phyloP scores from a whole-genome alignment of 2,113 vertebrate genomes.

The Phainopepla nitens region DNA sequence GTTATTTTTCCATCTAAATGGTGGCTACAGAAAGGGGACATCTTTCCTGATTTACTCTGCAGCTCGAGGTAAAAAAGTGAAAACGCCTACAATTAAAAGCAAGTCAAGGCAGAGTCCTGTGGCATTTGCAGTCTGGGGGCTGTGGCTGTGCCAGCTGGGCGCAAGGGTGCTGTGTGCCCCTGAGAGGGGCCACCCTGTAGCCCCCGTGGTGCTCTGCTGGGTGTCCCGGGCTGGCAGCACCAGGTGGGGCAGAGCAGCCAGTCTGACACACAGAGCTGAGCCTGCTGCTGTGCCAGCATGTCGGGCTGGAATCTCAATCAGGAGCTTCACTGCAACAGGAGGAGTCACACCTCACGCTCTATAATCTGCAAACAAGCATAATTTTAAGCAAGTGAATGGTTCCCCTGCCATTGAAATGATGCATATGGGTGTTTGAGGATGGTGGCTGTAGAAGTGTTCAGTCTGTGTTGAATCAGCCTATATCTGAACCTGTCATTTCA shows the following conservation, averaged over 20 bases:
- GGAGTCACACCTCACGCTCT: neutral
- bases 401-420: neutral
- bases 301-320: neutral
- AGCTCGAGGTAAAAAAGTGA: neutral
- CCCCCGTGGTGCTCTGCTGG: neutral
- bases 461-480: neutral
- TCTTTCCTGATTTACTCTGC: neutral
- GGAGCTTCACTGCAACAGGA: neutral
- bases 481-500: neutral
- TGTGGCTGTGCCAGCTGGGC: too few relatives aligned
- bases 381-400: neutral
- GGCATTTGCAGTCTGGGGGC: neutral
- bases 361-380: neutral
- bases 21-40: neutral
- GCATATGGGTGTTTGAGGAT: neutral
- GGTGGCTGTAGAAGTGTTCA: neutral
- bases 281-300: neutral
- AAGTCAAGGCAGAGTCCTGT: fast-evolving
- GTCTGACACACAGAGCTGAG: neutral
- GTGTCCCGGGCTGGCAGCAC: fast-evolving
- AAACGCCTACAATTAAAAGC: neutral
- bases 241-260: too few relatives aligned
- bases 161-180: fast-evolving
- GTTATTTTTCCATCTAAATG: neutral
- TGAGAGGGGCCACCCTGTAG: neutral